Evolutionary conservation across 2,888 invertebrate species (phyloP).

Genomic region (Campopleginae sp.): DNA sequence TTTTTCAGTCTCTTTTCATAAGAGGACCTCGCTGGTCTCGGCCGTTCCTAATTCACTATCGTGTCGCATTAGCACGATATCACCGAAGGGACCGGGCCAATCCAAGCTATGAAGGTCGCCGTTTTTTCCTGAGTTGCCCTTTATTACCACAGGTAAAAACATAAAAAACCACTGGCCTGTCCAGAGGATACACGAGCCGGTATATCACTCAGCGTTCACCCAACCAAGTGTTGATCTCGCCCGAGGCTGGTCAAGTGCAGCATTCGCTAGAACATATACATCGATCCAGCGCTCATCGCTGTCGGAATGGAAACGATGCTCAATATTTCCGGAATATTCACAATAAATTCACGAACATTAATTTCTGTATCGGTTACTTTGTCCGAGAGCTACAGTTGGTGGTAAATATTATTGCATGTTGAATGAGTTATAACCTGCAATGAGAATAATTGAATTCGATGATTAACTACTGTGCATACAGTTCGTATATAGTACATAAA

Average conservation of each 20-base stretch:
- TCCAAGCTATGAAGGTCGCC: not conserved
- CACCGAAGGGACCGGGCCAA: not conserved
- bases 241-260: too few species aligned
- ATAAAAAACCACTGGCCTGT: not conserved
- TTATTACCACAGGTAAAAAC: not conserved
- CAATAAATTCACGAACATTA: not conserved
- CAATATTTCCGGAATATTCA: not conserved
- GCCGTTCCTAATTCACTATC: not conserved
- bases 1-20: not conserved
- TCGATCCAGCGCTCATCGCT: not conserved
- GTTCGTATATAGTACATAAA: not conserved
- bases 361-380: not conserved
- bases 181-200: not conserved
- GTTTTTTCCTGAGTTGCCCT: not conserved
- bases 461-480: not conserved
- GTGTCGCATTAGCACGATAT: not conserved
- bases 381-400: not conserved
- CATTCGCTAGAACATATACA: too few species aligned
- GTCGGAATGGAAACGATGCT: not conserved
- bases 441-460: not conserved
- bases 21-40: too few species aligned
- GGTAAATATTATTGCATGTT: conserved; percentile 2
- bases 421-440: not conserved
- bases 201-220: not conserved
- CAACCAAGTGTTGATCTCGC: not conserved